Evolutionary conservation across 2,797 vertebrate species (phyloP), one percentile per base, ranked within the genome.

Genomic region (Menidia menidia): DNA sequence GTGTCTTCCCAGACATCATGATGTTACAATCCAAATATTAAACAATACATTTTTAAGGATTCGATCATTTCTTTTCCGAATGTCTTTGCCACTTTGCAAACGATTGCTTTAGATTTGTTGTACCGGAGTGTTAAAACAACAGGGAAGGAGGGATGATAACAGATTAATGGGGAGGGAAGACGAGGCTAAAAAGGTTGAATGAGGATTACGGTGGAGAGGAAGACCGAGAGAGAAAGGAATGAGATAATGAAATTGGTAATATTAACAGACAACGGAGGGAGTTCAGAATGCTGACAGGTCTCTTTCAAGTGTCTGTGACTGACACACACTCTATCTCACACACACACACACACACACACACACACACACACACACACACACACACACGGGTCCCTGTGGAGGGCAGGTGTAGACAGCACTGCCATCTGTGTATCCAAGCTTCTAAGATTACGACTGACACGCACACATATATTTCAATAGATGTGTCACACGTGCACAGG

Each of bases 361-460:
- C 50, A 30, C 77, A 66, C 73, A 57, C 56, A 64, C 30, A 13
- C 71, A 61, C 70, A 51, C 54, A 66, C 41, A 13, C 71, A 68
- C 65, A 64, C 60, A 71, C 41, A 8, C 68, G 51, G 62, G 76
- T 92, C 88, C 87, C 92, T 69, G 82, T 39, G 87, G 90, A 90
- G 83, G 83, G 86, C 89, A 90, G 88, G 88, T 88, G 92, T 59
- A 84, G 88, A 89, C 66, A 90, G 87, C 84, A 75, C 66, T 63
- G 63, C 91, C 92, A 92, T 92, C 92, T 92, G 91, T 79, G 84
- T 80, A 88, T 90, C 87, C 89, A 87, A 87, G 84, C 65, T 73
- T 78, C 81, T 85, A 64, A 92, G 84, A 90, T 84, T 88, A 81
- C 68, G 57, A 82, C 81, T 75, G 72, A 73, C 61, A 69, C 78